These are phyloP conservation scores for Hyphantria cunea DNA, from an alignment of 1,140 invertebrate species.

Conservation along the genomic window DNA sequence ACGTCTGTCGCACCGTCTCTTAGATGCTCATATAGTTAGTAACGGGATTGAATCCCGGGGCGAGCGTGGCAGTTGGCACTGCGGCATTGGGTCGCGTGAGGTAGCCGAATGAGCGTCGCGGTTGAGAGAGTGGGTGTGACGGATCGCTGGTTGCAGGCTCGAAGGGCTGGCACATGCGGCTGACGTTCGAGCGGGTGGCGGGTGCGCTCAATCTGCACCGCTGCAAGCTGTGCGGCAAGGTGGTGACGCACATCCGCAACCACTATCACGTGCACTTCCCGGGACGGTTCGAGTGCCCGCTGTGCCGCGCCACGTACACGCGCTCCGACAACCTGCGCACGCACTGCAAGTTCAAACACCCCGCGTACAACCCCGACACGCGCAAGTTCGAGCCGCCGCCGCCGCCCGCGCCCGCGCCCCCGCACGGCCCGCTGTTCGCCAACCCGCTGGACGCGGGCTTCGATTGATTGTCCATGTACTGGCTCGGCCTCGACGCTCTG, in stretches of 20 bases:
- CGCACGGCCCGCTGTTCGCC: slow-evolving; percentile 76
- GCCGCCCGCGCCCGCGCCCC: slow-evolving; percentile 78
- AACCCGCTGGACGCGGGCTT: slow-evolving; percentile 74
- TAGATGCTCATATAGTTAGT: slow-evolving; percentile 8
- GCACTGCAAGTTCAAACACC: slow-evolving; percentile 94
- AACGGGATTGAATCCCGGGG: neutral
- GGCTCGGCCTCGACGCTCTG: slow-evolving; percentile 69
- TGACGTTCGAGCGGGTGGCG: slow-evolving; percentile 93
- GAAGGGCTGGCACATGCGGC: slow-evolving; percentile 95
- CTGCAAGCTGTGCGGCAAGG: slow-evolving; percentile 95
- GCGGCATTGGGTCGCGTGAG: slow-evolving; percentile 32
- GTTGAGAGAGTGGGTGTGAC: slow-evolving; percentile 42
- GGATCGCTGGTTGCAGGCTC: slow-evolving; percentile 88
- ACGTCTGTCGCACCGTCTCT: slow-evolving; percentile 15
- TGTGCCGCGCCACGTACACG: slow-evolving; percentile 93
- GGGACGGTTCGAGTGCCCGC: slow-evolving; percentile 92
- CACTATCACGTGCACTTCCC: slow-evolving; percentile 95
- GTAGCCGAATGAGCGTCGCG: slow-evolving; percentile 11
- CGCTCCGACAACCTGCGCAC: slow-evolving; percentile 93
- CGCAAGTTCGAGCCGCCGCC: slow-evolving; percentile 89
- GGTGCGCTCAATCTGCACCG: slow-evolving; percentile 94
- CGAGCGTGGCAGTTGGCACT: slow-evolving; percentile 40
- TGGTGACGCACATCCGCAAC: slow-evolving; percentile 94
- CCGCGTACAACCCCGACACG: slow-evolving; percentile 89
- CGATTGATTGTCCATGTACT: slow-evolving; percentile 78